Conservation (phyloP, 1,140 invertebrate species). For the Artemia franciscana region DNA sequence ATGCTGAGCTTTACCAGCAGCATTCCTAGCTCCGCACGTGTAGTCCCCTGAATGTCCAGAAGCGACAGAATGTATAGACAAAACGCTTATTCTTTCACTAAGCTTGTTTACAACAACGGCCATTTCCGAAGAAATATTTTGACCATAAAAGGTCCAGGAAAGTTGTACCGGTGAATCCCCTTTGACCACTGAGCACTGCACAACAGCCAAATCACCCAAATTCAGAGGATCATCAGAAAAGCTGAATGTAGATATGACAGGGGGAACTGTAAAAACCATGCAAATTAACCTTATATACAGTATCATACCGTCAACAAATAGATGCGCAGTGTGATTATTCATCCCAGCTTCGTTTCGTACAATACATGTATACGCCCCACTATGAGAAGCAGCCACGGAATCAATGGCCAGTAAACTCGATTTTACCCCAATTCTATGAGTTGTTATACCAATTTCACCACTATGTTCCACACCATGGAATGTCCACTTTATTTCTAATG, state of each 20-base stretch:
- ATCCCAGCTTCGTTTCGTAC: constrained; percentile 45
- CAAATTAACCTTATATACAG: constrained; percentile 1
- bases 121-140: constrained; percentile 15
- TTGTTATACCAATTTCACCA: constrained; percentile 21
- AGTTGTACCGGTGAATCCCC: constrained; percentile 17
- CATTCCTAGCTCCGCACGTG: constrained; percentile 48
- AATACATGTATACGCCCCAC: constrained; percentile 56
- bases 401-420: constrained; percentile 27
- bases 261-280: constrained; percentile 28
- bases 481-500: constrained; percentile 43
- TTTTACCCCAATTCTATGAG: constrained; percentile 32
- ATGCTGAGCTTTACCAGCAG: constrained; percentile 35
- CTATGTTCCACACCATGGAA: constrained; percentile 33
- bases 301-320: constrained; percentile 26
- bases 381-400: constrained; percentile 29
- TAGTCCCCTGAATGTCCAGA: constrained; percentile 52
- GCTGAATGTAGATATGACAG: constrained; percentile 42
- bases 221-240: constrained; percentile 25
- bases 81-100: constrained; percentile 39
- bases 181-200: constrained; percentile 17
- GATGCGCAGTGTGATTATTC: constrained; percentile 34
- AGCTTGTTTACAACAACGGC: constrained; percentile 25
- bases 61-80: constrained; percentile 49
- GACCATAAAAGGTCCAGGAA: constrained; percentile 6
- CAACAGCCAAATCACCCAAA: constrained; percentile 13